Conservation (phyloP, 2,888 invertebrate species). For the Idaea straminata region DNA sequence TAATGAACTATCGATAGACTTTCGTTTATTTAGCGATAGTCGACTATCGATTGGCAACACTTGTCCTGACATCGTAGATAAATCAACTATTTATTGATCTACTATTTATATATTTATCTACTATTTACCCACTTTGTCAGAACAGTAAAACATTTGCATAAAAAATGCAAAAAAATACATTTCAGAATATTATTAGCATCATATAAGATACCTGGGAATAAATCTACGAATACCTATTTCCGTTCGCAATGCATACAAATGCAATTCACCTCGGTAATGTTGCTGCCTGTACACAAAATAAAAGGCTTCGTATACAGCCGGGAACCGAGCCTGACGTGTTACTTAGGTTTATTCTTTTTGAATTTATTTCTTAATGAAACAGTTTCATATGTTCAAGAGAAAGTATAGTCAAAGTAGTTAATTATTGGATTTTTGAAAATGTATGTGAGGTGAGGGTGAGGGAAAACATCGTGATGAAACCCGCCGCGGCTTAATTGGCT, state of each 20-base stretch:
- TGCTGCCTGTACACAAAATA: not conserved
- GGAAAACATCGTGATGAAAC: too few relatives aligned
- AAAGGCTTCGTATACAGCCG: not conserved
- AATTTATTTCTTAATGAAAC: not conserved
- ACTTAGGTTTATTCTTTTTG: not conserved
- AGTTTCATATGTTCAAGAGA: not conserved
- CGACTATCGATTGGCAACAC: too few relatives aligned
- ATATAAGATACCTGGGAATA: not conserved
- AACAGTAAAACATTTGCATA: too few relatives aligned
- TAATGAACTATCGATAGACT: too few relatives aligned
- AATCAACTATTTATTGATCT: too few relatives aligned
- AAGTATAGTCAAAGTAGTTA: not conserved
- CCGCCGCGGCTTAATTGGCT: too few relatives aligned
- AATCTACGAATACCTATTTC: not conserved
- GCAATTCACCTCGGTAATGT: not conserved
- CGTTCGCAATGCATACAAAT: not conserved
- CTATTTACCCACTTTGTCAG: too few relatives aligned
- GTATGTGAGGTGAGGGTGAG: too few relatives aligned
- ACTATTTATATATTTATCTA: too few relatives aligned
- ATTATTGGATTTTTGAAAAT: too few relatives aligned
- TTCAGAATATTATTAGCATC: not conserved
- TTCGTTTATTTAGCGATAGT: too few relatives aligned
- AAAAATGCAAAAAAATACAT: not conserved
- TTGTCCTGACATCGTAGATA: too few relatives aligned
- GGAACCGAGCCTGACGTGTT: not conserved